A percentile compares a stretch with the other conserved stretches of the same genome.
These are phyloP conservation scores for Struthio camelus DNA, from an alignment of 2,113 vertebrate genomes.

Conservation along the genomic window DNA sequence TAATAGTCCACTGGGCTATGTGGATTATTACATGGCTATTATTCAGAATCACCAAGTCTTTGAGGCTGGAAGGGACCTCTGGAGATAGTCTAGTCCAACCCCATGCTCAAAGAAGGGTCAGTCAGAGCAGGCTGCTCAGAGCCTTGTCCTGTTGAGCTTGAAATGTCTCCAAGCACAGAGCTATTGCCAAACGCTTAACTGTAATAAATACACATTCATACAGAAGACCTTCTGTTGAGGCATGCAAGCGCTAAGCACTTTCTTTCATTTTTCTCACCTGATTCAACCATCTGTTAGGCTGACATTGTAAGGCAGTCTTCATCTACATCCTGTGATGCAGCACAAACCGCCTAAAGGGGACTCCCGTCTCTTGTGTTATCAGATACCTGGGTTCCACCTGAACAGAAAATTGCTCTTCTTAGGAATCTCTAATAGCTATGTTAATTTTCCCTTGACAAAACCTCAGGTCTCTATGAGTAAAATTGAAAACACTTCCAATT, in stretches of 20 bases:
- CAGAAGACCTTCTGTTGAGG: neutral
- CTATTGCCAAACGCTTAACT: neutral
- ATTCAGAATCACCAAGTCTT: neutral
- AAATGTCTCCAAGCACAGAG: neutral
- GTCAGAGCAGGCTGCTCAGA: neutral
- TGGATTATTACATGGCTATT: neutral
- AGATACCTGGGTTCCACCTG: neutral
- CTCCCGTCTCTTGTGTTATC: neutral
- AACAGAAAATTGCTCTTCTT: neutral
- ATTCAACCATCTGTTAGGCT: neutral
- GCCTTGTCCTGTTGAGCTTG: neutral
- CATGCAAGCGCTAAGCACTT: neutral
- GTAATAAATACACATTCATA: neutral
- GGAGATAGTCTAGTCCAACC: neutral
- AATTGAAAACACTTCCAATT: neutral
- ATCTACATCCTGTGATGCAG: neutral
- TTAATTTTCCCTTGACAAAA: neutral
- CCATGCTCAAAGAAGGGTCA: neutral
- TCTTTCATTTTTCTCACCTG: neutral
- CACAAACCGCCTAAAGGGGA: neutral
- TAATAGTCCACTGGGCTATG: neutral
- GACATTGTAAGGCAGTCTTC: neutral
- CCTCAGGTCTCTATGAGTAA: neutral
- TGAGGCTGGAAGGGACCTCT: neutral
- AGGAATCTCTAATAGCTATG: neutral